phyloP scores from a whole-genome alignment of 1,140 invertebrate species.

The Oedothorax gibbosus region DNA sequence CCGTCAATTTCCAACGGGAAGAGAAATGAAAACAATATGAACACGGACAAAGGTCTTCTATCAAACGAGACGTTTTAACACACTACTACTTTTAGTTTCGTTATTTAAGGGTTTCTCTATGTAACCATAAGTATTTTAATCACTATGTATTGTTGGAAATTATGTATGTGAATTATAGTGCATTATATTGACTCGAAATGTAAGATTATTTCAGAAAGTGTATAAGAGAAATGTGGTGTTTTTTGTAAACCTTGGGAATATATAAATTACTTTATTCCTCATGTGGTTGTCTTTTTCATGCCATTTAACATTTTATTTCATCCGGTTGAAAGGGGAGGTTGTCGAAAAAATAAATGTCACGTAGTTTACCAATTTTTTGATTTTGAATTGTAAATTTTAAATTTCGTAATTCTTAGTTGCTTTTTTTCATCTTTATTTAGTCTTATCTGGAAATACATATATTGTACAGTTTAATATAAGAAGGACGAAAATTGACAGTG shows the following conservation, averaged over 20 bases:
- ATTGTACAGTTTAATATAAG: background rate
- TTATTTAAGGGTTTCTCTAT: constrained; percentile 4
- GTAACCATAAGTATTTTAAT: constrained; percentile 39
- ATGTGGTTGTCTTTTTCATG: background rate
- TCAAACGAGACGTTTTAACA: too few relatives aligned
- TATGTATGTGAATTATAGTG: constrained; percentile 13
- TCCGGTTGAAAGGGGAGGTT: too few relatives aligned
- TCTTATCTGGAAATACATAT: background rate
- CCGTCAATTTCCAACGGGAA: constrained; percentile 19
- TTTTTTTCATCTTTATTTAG: background rate
- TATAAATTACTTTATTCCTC: background rate
- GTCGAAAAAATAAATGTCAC: background rate
- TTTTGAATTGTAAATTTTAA: background rate
- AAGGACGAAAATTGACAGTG: background rate
- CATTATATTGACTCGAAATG: background rate
- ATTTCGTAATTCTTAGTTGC: too few relatives aligned
- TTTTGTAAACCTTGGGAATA: constrained; percentile 20
- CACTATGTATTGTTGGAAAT: constrained; percentile 8
- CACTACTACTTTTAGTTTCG: constrained; percentile 5
- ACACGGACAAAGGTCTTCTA: too few relatives aligned
- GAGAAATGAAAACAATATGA: background rate
- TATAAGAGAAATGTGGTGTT: background rate
- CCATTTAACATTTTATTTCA: too few relatives aligned
- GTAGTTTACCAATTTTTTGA: background rate
- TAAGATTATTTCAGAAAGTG: too few relatives aligned